Conservation (phyloP, 2,797 vertebrate genomes). For the Amblyopsis hoosieri region DNA sequence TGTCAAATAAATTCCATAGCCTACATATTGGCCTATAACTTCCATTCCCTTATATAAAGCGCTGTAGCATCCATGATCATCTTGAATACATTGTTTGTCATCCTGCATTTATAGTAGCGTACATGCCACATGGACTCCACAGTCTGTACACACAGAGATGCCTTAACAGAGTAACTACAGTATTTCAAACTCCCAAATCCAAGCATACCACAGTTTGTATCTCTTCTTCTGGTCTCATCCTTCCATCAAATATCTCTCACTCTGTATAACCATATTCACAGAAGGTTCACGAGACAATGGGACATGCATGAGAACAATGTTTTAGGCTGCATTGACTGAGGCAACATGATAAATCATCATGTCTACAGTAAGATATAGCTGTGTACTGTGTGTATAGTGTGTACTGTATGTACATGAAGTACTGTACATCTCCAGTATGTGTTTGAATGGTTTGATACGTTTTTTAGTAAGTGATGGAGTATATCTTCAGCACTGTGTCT, state of each 20-base stretch:
- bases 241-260: slow-evolving; percentile 30
- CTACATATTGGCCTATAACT: no score
- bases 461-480: slow-evolving; percentile 38
- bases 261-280: slow-evolving; percentile 54
- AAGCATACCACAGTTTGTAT: slow-evolving; percentile 22
- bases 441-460: slow-evolving; percentile 50
- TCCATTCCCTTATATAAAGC: no score
- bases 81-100: no score
- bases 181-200: slow-evolving; percentile 59
- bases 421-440: slow-evolving; percentile 12
- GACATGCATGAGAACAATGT: slow-evolving; percentile 29
- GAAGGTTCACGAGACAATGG: slow-evolving; percentile 35
- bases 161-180: slow-evolving; percentile 36
- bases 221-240: slow-evolving; percentile 29
- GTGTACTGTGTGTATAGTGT: slow-evolving; percentile 22
- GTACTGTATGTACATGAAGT: slow-evolving; percentile 22
- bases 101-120: no score
- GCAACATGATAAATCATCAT: slow-evolving; percentile 53
- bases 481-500: slow-evolving; percentile 41
- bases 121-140: no score
- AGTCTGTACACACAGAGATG: slow-evolving; percentile 5
- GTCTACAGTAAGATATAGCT: slow-evolving; percentile 17
- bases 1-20: no score
- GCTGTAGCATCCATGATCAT: no score
- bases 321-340: slow-evolving; percentile 53